Evolutionary conservation across 2,888 invertebrate species (phyloP), one percentile per base, ranked within the genome.

Genomic region (Epistrophella euchroma): DNA sequence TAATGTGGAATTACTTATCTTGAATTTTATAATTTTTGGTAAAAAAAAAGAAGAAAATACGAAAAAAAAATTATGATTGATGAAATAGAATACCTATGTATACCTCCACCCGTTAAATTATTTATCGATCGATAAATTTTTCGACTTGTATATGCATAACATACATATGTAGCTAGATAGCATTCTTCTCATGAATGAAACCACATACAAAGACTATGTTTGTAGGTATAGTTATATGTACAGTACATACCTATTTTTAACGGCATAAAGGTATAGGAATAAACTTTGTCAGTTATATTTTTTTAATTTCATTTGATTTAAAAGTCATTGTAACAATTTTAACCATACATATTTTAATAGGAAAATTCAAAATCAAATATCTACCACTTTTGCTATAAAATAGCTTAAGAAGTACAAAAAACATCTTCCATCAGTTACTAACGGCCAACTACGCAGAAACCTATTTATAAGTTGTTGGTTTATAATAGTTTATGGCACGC

Each of bases 401-500:
- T 58, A 19, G 15, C 13, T 58, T 37, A 15, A 19, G 11, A 19
- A 37, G 1, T 3, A 35, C 2, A 13, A 32, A 19, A 17, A 56
- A 32, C 28, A 52, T 43, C 37, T 35, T 45, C 37, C 2, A 32
- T 35, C 15, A 28, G 68, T 62, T n/a, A 70, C 70, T 64, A 72
- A 7, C 64, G 17, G 56, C 64, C 62, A 76, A 81, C 62, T 71
- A 64, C 76, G 37, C 56, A 75, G 47, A 75, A 81, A 71, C 47
- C 40, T 68, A 43, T 82, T 77, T 82, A 60, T 52, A 37, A 55
- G 43, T 72, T 71, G 6, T 32, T 70, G 45, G 45, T 71, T 47
- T 66, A 47, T 76, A 73, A 73, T 73, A 72, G 52, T 58, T 50
- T 64, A 43, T 15, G 28, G 43, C 82, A 77, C 82, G 82, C 82